Evolutionary conservation across 1,140 invertebrate genomes (phyloP).

Genomic region (Drosophila kurseongensis): DNA sequence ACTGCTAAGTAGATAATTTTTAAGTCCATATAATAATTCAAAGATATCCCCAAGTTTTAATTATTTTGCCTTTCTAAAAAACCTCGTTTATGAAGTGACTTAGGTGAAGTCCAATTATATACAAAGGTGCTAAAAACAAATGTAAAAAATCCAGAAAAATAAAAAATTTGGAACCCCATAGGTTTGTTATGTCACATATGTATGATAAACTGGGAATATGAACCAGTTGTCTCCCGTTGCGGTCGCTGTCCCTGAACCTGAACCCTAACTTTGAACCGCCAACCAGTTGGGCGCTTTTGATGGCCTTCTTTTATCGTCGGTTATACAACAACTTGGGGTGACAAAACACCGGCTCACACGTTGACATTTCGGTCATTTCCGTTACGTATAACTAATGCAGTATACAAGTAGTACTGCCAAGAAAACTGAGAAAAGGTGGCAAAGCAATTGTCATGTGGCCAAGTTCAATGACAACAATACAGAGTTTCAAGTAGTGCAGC

Average conservation of each 20-base stretch:
- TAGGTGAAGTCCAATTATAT: too few relatives aligned
- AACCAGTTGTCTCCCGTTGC: slow-evolving; percentile 22
- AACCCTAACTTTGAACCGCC: not conserved
- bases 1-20: too few relatives aligned
- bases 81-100: too few relatives aligned
- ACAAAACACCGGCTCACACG: slow-evolving; percentile 42
- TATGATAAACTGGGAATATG: not conserved
- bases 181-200: slow-evolving; percentile 17
- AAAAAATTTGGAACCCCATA: not conserved
- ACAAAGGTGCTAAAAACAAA: too few relatives aligned
- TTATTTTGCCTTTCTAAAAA: too few relatives aligned
- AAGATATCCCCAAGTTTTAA: too few relatives aligned
- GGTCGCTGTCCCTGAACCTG: slow-evolving; percentile 23
- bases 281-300: slow-evolving; percentile 16
- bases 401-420: slow-evolving; percentile 5
- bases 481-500: slow-evolving; percentile 28
- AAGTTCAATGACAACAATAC: slow-evolving; percentile 62
- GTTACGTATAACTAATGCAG: slow-evolving; percentile 48
- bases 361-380: slow-evolving; percentile 57
- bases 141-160: not conserved
- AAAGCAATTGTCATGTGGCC: slow-evolving; percentile 50
- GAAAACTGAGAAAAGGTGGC: slow-evolving; percentile 52
- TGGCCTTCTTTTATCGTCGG: slow-evolving; percentile 27
- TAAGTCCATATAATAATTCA: too few relatives aligned
- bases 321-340: slow-evolving; percentile 40